Evolutionary conservation across 2,888 invertebrate genomes (phyloP), one percentile per base, ranked within the genome.

Genomic region (Microctonus aethiopoides): DNA sequence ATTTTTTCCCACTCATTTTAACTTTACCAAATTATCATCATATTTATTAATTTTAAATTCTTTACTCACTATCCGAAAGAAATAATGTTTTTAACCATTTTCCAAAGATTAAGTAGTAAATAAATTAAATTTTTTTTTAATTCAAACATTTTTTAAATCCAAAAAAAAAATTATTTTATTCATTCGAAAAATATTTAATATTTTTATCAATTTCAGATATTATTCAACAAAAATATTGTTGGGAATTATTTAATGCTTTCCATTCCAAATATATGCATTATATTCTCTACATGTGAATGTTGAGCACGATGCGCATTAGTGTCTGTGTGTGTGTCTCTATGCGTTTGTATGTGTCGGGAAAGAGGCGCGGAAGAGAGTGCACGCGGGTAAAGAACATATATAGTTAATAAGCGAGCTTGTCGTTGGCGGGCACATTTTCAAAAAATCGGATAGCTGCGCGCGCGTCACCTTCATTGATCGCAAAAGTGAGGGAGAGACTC

Each of bases 381-480:
- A 71, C 54, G 46, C 67, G 60, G 71, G 67, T 61, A 76, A 77
- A 75, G 71, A 56, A 68, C 46, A 62, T 39, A 62, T 61, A 69
- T 72, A 74, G 74, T 20, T 9, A 29, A 13, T 77, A 77, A 77
- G 76, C 76, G 79, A 78, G 77, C 63, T 75, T 61, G 67, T 79
- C 76, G 84, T 84, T 84, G 84, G 84, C 84, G 84, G 83, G 83
- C 75, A 80, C 80, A 84, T 81, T 84, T 84, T 84, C 84, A 84
- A 84, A 84, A 84, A 84, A 84, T 81, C 76, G 74, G 78, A 76
- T 73, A 78, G 80, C 76, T 84, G 84, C 84, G 84, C 84, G 84
- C 84, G 84, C 84, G 76, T 81, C 79, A 75, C 81, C 83, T 84
- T 84, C 84, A 84, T 84, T 83, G 84, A 84, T 84, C 84, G 84